Evolutionary conservation across 2,888 invertebrate species (phyloP), one percentile per base, ranked within the genome.

Genomic region (Sipha maydis): DNA sequence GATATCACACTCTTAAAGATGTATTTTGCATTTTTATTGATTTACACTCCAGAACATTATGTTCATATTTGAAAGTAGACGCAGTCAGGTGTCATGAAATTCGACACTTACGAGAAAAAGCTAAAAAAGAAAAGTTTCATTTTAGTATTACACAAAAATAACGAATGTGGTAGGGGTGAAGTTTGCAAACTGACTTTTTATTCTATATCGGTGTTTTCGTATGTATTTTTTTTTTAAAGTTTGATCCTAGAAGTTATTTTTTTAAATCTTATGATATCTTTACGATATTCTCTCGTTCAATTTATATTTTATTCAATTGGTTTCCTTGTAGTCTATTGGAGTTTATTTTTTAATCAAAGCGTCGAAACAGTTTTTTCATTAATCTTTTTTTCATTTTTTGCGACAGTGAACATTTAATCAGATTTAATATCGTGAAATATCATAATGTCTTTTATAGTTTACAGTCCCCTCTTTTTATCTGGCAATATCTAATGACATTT

Each of bases 141-240:
- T 76, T 83, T 61, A 41, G 76, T 75, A 61, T 9, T 61, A 28
- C 17, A 67, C 31, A 76, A 67, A 41, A 41, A 85, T 54, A 67
- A 61, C 41, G 76, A 28, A 41, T 61, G 41, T 48, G 28, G 28
- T 76, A 41, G 19, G 75, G n/a, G 67, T 77, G 67, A 85, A 77
- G 85, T 85, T 84, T 67, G 41, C 41, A 85, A 85, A 85, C 77
- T 77, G 61, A 85, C 85, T 85, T 85, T 85, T 85, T 85, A 85
- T 76, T 85, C 77, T 77, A 41, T 77, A 85, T 85, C 28, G 25
- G 61, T 76, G 85, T 85, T 85, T 85, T 85, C 31, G 21, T 28
- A 61, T 71, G 31, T 31, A 25, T 71, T 28, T 61, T 61, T 61
- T 61, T 61, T 61, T 61, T 61, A 69, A 85, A 56, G 56, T 85